Evolutionary conservation across 1,140 invertebrate genomes (phyloP), one percentile per base, ranked within the genome.

Genomic region (Gryon sp.): DNA sequence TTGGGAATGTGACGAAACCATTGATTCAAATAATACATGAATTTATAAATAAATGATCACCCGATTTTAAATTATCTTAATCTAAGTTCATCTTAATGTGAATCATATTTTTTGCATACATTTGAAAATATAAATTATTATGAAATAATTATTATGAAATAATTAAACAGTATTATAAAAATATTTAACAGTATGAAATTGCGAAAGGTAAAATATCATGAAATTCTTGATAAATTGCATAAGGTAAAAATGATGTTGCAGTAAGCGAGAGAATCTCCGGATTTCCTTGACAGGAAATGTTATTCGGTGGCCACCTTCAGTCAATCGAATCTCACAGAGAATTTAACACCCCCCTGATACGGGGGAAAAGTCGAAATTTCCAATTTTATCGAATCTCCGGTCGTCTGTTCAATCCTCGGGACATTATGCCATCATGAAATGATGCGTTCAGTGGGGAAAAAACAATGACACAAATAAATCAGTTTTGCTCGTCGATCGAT

Each of bases 251-350:
- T 66, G 63, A 69, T 76, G 57, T 69, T 55, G 53, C 32, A 50
- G 57, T 55, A 63, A 69, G 53, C 60, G 53, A 72, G 63, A 57
- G 55, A 73, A 73, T 78, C 68, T 57, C 46, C 45, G 57, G 68
- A 73, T 80, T 80, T 85, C 82, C 82, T 84, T 81, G 81, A 76
- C 83, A 70, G 84, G 83, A 87, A 86, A 86, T 86, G 76, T 80
- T 66, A 78, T 76, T 78, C 74, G 62, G 62, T 80, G 82, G 81
- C 79, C 80, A 73, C 68, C 78, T 76, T 77, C 78, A 76, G 63
- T 83, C 85, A 88, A 89, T 87, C 84, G 87, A 88, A 89, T 89
- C 87, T 88, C 86, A 89, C 87, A 87, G 81, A 62, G 82, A 85
- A 89, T 89, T 89, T 88, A 87, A 87, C 87, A 88, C 85, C 85